These are phyloP conservation scores for Numida meleagris DNA, from an alignment of 2,113 vertebrate species.

Conservation along the genomic window DNA sequence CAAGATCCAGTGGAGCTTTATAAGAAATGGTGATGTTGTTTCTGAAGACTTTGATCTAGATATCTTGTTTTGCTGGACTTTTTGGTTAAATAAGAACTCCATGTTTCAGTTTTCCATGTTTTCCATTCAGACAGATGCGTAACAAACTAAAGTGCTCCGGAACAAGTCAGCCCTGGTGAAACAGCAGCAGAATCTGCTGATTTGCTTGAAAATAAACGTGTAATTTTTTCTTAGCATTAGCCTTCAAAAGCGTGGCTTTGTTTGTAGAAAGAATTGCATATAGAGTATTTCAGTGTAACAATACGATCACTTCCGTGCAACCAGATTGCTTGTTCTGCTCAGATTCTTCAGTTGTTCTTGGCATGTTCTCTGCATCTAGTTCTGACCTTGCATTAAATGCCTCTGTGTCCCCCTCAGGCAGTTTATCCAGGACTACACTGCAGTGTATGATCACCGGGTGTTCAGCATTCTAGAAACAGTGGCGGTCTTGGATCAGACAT, in stretches of 20 bases:
- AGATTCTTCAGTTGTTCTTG: neutral
- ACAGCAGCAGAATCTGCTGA: neutral
- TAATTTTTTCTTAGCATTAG: neutral
- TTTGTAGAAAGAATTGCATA: neutral
- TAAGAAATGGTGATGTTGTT: neutral
- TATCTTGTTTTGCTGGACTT: neutral
- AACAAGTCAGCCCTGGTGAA: neutral
- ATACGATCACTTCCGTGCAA: neutral
- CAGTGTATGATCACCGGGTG: conserved; percentile 85
- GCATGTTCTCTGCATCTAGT: neutral
- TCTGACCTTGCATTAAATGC: conserved; percentile 29
- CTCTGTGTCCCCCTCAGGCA: conserved; percentile 77
- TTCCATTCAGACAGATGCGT: neutral
- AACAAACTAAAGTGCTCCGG: neutral
- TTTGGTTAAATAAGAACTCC: neutral
- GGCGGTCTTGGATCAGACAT: conserved; percentile 78
- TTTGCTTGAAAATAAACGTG: neutral
- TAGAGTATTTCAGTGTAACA: neutral
- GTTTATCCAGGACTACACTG: conserved; percentile 88
- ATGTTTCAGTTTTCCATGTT: neutral
- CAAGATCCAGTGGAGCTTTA: neutral
- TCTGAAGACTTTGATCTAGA: neutral
- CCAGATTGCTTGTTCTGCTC: conserved; percentile 10
- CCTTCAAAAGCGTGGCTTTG: neutral
- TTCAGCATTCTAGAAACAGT: conserved; percentile 87